These are phyloP conservation scores for Xerus rutilus DNA, from an alignment of 2,797 vertebrate genomes.

Conservation along the genomic window DNA sequence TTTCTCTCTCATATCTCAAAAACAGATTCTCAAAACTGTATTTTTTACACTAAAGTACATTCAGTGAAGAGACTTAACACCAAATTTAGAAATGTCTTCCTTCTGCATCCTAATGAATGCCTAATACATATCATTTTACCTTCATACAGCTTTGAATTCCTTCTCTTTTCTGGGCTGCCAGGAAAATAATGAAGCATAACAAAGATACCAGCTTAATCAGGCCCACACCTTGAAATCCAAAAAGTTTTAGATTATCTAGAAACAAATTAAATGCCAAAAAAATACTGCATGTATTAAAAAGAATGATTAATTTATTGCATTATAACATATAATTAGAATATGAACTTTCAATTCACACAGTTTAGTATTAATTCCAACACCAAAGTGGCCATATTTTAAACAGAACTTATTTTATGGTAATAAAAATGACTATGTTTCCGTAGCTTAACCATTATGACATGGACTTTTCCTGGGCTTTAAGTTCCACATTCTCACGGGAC, in stretches of 20 bases:
- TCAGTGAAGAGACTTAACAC: neutral
- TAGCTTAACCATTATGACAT: neutral
- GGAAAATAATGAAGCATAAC: neutral
- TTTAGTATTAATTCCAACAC: neutral
- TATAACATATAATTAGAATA: neutral
- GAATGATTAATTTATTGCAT: neutral
- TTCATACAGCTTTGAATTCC: neutral
- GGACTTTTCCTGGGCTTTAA: neutral
- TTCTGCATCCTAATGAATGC: neutral
- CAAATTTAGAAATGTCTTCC: slow-evolving; percentile 42
- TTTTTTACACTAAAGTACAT: neutral
- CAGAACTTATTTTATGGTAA: neutral
- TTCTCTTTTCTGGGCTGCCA: neutral
- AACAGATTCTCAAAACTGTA: neutral
- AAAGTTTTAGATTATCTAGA: neutral
- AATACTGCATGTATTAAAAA: neutral
- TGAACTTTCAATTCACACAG: neutral
- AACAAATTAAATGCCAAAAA: neutral
- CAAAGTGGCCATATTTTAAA: neutral
- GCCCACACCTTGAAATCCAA: neutral
- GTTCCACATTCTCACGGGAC: neutral
- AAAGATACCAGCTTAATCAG: neutral
- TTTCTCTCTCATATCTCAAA: neutral
- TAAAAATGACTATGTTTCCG: neutral
- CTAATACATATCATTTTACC: neutral